These are phyloP conservation scores for Carpatolechia fugitivella DNA, from an alignment of 2,888 invertebrate genomes.

Conservation along the genomic window DNA sequence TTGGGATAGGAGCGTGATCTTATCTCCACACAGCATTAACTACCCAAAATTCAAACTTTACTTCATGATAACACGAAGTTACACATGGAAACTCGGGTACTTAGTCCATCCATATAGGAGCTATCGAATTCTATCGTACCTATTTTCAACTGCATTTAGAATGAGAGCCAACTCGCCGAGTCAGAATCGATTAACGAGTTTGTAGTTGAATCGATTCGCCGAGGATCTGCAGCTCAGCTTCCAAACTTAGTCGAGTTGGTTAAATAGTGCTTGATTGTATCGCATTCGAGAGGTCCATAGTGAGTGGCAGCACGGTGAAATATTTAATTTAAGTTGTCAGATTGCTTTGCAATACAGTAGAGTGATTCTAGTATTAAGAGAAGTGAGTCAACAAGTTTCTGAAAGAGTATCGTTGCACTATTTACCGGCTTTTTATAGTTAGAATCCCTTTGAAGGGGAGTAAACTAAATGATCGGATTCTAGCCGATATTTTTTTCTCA, in stretches of 20 bases:
- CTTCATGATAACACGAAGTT: background rate
- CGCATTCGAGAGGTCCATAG: conserved; percentile 25
- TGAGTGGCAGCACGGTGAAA: too few species aligned
- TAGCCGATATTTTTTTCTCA: too few species aligned
- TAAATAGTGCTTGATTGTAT: conserved; percentile 48
- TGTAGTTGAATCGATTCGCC: conserved; percentile 42
- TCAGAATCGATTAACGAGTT: conserved; percentile 59
- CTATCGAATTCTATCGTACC: conserved; percentile 4
- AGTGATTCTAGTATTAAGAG: too few species aligned
- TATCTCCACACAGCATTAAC: too few species aligned
- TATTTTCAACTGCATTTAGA: conserved; percentile 43
- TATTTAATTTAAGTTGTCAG: too few species aligned
- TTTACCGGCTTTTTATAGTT: too few species aligned
- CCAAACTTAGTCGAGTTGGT: conserved; percentile 27
- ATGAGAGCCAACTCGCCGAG: conserved; percentile 47
- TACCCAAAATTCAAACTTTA: background rate
- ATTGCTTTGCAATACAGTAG: too few species aligned
- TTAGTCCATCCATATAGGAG: conserved; percentile 23
- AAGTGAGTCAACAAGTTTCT: too few species aligned
- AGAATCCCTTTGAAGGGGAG: too few species aligned
- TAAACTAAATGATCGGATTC: too few species aligned
- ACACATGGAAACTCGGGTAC: background rate
- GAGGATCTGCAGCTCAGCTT: conserved; percentile 6
- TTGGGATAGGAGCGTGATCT: too few species aligned
- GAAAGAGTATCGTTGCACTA: too few species aligned